phyloP scores from a whole-genome alignment of 2,113 vertebrate species.

The Hippocampus zosterae region DNA sequence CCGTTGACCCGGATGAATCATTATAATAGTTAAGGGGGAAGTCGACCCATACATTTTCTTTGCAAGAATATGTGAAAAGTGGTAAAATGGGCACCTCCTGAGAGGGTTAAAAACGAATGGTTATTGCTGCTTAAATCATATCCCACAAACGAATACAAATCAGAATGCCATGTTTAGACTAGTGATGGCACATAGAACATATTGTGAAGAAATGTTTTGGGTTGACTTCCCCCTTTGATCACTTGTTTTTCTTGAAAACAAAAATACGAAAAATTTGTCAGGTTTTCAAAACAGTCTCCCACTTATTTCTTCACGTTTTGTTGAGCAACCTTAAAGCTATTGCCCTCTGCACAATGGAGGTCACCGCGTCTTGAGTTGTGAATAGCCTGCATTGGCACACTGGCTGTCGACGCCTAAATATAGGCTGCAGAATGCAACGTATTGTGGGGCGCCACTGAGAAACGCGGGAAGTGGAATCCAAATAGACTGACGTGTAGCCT shows the following conservation, averaged over 20 bases:
- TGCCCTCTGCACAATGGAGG: constrained; percentile 20
- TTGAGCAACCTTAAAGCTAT: not conserved
- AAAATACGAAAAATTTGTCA: not conserved
- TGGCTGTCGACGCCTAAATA: constrained; percentile 55
- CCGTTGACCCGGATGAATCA: not conserved
- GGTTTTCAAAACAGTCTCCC: not conserved
- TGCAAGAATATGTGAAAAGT: too few species aligned
- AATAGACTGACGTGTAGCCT: constrained; percentile 41
- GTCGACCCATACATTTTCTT: too few species aligned
- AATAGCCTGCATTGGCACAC: constrained; percentile 26
- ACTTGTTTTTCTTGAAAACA: not conserved
- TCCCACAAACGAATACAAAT: too few species aligned
- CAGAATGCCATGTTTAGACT: too few species aligned
- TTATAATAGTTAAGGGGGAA: too few species aligned
- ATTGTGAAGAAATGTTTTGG: too few species aligned
- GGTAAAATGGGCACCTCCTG: too few species aligned
- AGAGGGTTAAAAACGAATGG: too few species aligned
- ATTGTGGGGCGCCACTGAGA: constrained; percentile 17
- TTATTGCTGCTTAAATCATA: too few species aligned
- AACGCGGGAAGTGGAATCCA: constrained; percentile 62
- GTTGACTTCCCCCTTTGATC: too few species aligned
- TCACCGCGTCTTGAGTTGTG: constrained; percentile 39
- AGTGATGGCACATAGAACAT: too few species aligned
- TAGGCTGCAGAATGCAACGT: constrained; percentile 44
- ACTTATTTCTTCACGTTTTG: not conserved